phyloP scores from a whole-genome alignment of 2,113 vertebrate genomes.

The Corythornis madagascariensis region DNA sequence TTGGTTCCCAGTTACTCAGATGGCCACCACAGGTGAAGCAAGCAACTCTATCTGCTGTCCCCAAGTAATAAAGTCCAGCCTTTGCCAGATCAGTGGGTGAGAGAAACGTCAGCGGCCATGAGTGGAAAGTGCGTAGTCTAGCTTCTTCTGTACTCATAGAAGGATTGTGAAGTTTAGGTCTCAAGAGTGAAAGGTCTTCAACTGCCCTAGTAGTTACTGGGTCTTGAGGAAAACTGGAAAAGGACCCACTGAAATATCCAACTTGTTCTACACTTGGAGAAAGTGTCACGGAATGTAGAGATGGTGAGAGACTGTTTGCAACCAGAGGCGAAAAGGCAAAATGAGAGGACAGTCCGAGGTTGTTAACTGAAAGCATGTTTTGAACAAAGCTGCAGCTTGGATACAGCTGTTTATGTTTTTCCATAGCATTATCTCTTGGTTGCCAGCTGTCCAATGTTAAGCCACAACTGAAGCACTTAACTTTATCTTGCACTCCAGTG shows the following conservation, averaged over 20 bases:
- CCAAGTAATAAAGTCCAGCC: conserved; percentile 94
- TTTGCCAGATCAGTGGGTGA: conserved; percentile 88
- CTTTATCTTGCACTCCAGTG: conserved; percentile 87
- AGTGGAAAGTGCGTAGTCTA: conserved; percentile 84
- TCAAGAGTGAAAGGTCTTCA: conserved; percentile 82
- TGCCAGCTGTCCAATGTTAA: conserved; percentile 91
- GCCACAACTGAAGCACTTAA: conserved; percentile 92
- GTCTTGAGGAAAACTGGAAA: conserved; percentile 81
- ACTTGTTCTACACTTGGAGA: conserved; percentile 78
- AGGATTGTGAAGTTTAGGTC: conserved; percentile 74
- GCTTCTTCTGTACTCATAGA: conserved; percentile 90
- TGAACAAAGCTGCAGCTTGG: conserved; percentile 91
- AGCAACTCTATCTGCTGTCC: conserved; percentile 88
- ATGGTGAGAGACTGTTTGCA: conserved; percentile 58
- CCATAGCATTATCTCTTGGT: conserved; percentile 86
- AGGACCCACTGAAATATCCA: conserved; percentile 83
- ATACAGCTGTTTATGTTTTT: conserved; percentile 87
- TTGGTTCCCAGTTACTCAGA: conserved; percentile 94
- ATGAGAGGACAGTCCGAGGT: conserved; percentile 78
- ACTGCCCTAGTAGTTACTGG: conserved; percentile 78
- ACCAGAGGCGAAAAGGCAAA: conserved; percentile 79
- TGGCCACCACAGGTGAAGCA: conserved; percentile 94
- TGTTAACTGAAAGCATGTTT: conserved; percentile 74
- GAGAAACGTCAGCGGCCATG: conserved; percentile 86
- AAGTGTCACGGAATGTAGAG: conserved; percentile 32